Conservation (phyloP, 2,797 vertebrate species). For the Myotis vivesi region DNA sequence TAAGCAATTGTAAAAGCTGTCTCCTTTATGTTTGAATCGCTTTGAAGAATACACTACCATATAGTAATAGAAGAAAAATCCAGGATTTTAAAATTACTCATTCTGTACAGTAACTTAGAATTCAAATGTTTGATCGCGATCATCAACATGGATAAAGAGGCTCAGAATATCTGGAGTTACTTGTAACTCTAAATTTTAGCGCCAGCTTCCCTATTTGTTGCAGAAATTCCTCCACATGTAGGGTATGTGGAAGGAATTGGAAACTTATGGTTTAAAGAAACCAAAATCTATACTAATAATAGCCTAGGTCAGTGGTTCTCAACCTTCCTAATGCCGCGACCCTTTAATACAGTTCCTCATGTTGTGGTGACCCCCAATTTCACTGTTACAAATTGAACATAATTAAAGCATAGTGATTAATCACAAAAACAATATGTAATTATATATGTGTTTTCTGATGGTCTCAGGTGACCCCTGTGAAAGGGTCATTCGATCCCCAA, state of each 20-base stretch:
- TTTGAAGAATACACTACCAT: neutral
- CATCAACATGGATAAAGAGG: neutral
- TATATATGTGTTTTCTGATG: too few relatives aligned
- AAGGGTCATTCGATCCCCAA: too few relatives aligned
- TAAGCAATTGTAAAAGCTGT: neutral
- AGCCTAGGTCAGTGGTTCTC: too few relatives aligned
- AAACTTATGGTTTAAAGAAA: slow-evolving; percentile 10
- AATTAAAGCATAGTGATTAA: too few relatives aligned
- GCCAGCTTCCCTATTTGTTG: neutral
- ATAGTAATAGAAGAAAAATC: neutral
- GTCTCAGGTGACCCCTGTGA: too few relatives aligned
- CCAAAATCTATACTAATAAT: neutral
- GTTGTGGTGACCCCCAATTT: too few relatives aligned
- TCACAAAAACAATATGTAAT: too few relatives aligned
- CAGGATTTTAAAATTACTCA: neutral
- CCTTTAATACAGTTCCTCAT: too few relatives aligned
- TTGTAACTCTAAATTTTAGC: neutral
- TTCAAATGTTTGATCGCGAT: neutral
- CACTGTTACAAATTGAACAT: too few relatives aligned
- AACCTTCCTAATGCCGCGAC: too few relatives aligned
- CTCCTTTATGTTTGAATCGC: neutral
- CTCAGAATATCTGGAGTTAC: neutral
- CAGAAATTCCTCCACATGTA: neutral
- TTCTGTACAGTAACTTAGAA: neutral
- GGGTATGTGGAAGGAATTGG: neutral